phyloP scores from a whole-genome alignment of 2,888 invertebrate genomes.

The Ichneumoninae sp. region DNA sequence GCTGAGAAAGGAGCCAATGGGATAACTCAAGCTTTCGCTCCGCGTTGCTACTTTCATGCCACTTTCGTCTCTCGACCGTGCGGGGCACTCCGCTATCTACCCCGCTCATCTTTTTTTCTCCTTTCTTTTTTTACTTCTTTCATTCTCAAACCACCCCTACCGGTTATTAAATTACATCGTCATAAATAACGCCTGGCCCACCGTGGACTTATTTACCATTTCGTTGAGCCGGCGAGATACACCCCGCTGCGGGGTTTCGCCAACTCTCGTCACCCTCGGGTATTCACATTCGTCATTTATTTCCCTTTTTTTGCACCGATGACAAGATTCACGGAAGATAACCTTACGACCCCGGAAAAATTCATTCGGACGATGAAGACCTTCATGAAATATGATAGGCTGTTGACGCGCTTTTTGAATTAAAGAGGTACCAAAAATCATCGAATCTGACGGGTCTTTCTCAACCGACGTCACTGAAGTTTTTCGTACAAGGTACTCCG shows the following conservation, averaged over 20 bases:
- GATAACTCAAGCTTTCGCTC: slow-evolving; percentile 57
- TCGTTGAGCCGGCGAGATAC: slow-evolving; percentile 66
- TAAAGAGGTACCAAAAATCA: neutral
- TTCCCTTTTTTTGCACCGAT: neutral
- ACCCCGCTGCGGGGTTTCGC: slow-evolving; percentile 42
- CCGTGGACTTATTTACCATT: slow-evolving; percentile 78
- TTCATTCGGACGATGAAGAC: neutral
- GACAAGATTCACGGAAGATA: neutral
- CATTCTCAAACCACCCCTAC: slow-evolving; percentile 66
- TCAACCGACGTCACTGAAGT: neutral
- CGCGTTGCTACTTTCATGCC: slow-evolving; percentile 81
- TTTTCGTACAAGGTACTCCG: neutral
- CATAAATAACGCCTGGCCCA: slow-evolving; percentile 81
- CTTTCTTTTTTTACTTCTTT: slow-evolving; percentile 1
- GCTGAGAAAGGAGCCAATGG: slow-evolving; percentile 61
- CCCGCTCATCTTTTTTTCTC: slow-evolving; percentile 72
- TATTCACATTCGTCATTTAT: slow-evolving; percentile 65
- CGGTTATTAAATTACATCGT: slow-evolving; percentile 83
- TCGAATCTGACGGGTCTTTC: neutral
- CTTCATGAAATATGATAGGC: neutral
- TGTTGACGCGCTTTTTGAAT: neutral
- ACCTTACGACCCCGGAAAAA: neutral
- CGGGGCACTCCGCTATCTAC: slow-evolving; percentile 66
- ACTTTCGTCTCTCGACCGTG: slow-evolving; percentile 77
- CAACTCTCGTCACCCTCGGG: slow-evolving; percentile 63